Base-by-base conservation (phyloP, 2,888 invertebrate genomes). In the Drosophila meridionalis region DNA sequence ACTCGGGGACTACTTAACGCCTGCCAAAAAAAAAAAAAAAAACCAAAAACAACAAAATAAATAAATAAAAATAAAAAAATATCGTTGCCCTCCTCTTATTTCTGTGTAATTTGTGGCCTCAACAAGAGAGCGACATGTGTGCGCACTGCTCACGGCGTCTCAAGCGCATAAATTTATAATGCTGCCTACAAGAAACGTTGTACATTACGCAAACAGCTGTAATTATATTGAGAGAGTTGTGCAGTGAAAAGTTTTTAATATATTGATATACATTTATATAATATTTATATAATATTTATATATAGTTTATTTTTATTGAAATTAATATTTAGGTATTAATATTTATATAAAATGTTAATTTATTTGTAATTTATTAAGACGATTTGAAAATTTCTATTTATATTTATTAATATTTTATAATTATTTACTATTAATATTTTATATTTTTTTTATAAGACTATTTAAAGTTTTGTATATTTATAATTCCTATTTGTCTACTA, bases 1-100 rank as follows among this genome's bases (percentile, higher is more conserved):
- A 58, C 65, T 73, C 20, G 73, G 83, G 72, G 80, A 83, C 75
- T 80, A 85, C 83, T 86, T 87, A 86, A 81, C 86, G 82, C 79
- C 74, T 69, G 77, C 66, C 65, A 67, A 61, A 61, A n/a, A 7
- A 9, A 34, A 34, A 34, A 34, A 34, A 34, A 34, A 53, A 3
- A 53, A 20, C 20, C 20, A 61, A 61, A n/a, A 7, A 9, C 7
- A 34, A 1, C 7, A 34, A 34, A 34, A 34, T 8, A 34, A 53
- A 3, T 38, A 20, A 20, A 20, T 20, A 20, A 20, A 20, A 20
- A 20, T 20, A 20, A 20, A 20, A 20, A 20, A 20, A 20, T 20
- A 20, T 20, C 20, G 20, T 20, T 65, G 2, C 40, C 9, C 36
- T 7, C 42, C 42, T n/a, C 42, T 68, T 73, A 32, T 28, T 56